Evolutionary conservation across 2,797 vertebrate species (phyloP).

Genomic region (Choloepus didactylus): DNA sequence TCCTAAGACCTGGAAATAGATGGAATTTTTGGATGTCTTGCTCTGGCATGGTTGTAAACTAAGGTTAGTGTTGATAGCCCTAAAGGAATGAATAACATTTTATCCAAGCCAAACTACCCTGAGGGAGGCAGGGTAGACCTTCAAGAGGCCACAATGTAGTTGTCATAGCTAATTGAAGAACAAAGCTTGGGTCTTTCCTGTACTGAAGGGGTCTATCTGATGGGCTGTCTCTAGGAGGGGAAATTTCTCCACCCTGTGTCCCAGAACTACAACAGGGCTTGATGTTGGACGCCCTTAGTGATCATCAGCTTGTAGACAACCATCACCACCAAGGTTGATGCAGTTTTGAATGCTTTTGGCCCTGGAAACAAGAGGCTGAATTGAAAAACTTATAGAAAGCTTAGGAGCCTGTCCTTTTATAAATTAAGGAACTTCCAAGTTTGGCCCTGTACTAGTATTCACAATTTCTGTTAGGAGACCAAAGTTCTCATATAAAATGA

Average conservation of each 20-base stretch:
- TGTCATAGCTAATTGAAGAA: conserved; percentile 45
- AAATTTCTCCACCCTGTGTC: neutral
- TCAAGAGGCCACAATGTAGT: neutral
- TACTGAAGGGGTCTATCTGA: neutral
- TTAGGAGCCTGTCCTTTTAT: conserved; percentile 34
- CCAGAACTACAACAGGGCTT: neutral
- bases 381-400: conserved; percentile 38
- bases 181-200: conserved; percentile 6
- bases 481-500: conserved; percentile 29
- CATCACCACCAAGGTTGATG: neutral
- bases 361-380: conserved; percentile 7
- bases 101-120: neutral
- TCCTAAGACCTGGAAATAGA: conserved; percentile 12
- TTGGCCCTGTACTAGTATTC: conserved; percentile 49
- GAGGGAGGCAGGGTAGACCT: neutral
- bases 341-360: conserved; percentile 35
- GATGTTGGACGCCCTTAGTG: neutral
- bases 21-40: conserved; percentile 29
- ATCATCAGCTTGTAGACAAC: neutral
- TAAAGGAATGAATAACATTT: conserved; percentile 56
- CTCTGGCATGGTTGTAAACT: conserved; percentile 52
- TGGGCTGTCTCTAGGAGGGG: neutral
- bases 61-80: conserved; percentile 37
- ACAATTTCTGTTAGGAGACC: conserved; percentile 42
- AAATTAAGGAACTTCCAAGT: conserved; percentile 60